phyloP scores from a whole-genome alignment of 2,113 vertebrate species.

The Hippocampus comes region DNA sequence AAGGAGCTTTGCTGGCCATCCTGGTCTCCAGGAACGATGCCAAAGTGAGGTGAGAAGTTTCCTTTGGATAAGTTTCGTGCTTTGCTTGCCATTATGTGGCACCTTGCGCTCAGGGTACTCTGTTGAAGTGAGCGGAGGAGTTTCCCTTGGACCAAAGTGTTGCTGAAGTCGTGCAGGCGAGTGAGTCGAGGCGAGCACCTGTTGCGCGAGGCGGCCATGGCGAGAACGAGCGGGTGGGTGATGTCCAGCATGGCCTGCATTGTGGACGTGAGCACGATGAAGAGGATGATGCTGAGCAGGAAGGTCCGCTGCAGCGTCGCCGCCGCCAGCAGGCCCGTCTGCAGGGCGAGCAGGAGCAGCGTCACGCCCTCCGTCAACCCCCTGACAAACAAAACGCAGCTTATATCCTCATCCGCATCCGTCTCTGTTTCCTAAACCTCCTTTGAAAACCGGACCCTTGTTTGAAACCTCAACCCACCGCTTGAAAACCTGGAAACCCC shows the following conservation, averaged over 20 bases:
- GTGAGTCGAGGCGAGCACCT: constrained; percentile 56
- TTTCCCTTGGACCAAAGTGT: background rate
- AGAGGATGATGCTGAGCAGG: constrained; percentile 89
- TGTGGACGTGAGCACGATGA: constrained; percentile 84
- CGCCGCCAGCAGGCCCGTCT: constrained; percentile 83
- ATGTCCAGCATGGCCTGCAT: constrained; percentile 87
- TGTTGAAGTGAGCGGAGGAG: background rate
- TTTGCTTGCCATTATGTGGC: too few relatives aligned
- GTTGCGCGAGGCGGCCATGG: constrained; percentile 80
- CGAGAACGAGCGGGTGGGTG: constrained; percentile 79
- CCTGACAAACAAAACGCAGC: constrained; percentile 47
- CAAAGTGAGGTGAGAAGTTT: too few relatives aligned
- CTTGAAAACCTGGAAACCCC: too few relatives aligned
- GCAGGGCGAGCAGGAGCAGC: constrained; percentile 81
- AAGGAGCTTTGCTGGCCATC: too few relatives aligned
- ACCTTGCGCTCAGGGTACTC: too few relatives aligned
- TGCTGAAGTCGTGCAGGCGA: too few relatives aligned
- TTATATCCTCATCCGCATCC: too few relatives aligned
- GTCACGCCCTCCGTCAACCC: constrained; percentile 84
- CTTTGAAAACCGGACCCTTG: background rate
- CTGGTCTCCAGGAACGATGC: too few relatives aligned
- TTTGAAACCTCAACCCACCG: too few relatives aligned
- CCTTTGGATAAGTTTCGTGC: too few relatives aligned
- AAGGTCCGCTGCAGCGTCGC: constrained; percentile 82
- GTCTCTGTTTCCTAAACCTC: background rate